phyloP scores from a whole-genome alignment of 1,140 invertebrate species.

The Nasonia longicornis region DNA sequence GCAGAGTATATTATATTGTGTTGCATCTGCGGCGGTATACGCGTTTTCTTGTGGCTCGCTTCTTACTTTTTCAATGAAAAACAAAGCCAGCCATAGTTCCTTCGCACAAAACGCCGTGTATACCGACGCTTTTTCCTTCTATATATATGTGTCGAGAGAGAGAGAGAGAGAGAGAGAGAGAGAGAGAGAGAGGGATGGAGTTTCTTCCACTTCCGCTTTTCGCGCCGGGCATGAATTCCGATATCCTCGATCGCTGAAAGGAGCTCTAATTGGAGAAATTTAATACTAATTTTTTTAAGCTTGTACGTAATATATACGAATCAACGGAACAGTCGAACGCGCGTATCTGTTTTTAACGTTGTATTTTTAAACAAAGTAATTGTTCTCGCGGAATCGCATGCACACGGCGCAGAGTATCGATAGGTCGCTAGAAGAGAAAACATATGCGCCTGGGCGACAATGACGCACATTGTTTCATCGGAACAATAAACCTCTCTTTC shows the following conservation, averaged over 20 bases:
- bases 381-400: too few relatives aligned
- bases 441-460: neutral
- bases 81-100: neutral
- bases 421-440: neutral
- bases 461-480: conserved; percentile 31
- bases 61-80: neutral
- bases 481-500: conserved; percentile 25
- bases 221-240: neutral
- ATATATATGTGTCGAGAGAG: neutral
- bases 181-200: neutral
- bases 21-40: neutral
- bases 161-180: neutral
- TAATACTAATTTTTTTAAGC: neutral
- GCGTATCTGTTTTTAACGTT: too few relatives aligned
- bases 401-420: neutral
- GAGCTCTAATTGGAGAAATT: conserved; percentile 35
- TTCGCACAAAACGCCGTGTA: neutral
- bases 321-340: too few relatives aligned
- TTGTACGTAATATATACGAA: too few relatives aligned
- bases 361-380: too few relatives aligned
- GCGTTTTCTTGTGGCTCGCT: neutral
- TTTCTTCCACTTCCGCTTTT: conserved; percentile 2
- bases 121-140: neutral
- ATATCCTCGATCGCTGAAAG: neutral
- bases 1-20: neutral